phyloP scores from a whole-genome alignment of 2,888 invertebrate species.

The Rhagium mordax region DNA sequence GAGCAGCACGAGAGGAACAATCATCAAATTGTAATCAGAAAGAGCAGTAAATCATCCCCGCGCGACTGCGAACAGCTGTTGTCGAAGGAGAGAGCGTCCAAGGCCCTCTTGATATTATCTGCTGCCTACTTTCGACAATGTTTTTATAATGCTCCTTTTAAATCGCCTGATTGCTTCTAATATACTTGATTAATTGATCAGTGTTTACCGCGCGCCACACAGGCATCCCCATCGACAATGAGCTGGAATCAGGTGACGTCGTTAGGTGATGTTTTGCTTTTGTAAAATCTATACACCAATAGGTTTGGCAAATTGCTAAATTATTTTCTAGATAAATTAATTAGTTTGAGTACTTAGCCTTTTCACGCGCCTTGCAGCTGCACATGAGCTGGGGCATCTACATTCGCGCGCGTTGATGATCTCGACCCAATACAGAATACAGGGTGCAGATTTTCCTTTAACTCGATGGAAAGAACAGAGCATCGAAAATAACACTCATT shows the following conservation, averaged over 20 bases:
- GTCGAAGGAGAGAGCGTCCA: constrained; percentile 57
- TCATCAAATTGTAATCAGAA: constrained; percentile 71
- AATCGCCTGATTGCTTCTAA: constrained; percentile 29
- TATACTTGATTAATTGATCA: constrained; percentile 35
- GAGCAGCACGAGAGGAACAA: constrained; percentile 66
- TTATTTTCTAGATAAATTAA: background rate
- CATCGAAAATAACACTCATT: too few species aligned
- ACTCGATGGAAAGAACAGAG: too few species aligned
- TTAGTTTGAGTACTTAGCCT: background rate
- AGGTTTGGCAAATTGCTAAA: background rate
- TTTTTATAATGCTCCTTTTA: constrained; percentile 45
- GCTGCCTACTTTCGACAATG: constrained; percentile 52
- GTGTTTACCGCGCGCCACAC: background rate
- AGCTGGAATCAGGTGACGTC: background rate
- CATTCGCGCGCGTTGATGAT: too few species aligned
- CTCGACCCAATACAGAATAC: too few species aligned
- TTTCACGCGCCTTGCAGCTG: background rate
- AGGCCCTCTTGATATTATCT: constrained; percentile 59
- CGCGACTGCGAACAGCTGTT: constrained; percentile 65
- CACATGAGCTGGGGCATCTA: too few species aligned
- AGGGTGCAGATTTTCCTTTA: too few species aligned
- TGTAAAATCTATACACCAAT: background rate
- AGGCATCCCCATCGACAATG: background rate
- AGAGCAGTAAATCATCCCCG: constrained; percentile 67
- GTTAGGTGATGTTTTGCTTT: background rate